Evolutionary conservation across 2,888 invertebrate genomes (phyloP), one percentile per base, ranked within the genome.

Genomic region (Rhamnusium bicolor): DNA sequence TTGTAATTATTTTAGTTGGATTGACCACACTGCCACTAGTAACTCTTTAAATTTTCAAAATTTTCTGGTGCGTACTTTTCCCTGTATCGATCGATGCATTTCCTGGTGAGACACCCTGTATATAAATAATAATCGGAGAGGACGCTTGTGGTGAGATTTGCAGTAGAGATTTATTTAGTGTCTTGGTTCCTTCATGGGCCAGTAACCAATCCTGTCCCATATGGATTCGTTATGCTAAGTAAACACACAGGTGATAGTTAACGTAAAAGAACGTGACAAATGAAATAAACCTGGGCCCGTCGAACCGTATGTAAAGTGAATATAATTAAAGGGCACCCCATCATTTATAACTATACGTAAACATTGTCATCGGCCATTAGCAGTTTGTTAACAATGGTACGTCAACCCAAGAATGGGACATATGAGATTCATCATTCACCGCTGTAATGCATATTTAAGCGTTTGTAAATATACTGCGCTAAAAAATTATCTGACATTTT

Each of bases 331-430:
- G 76, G 74, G 72, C 78, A 80, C 79, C 80, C 76, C 73, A 82
- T 82, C 85, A 86, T 86, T 86, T 84, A 85, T 85, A 85, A 84
- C 82, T 76, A 76, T 82, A 81, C 82, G 84, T 83, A 85, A 86
- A 86, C 84, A 85, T 77, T 85, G 85, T 85, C 85, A 85, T 81
- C 81, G 81, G 81, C 82, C 84, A 86, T 85, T 86, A 85, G 82
- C 84, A 86, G 83, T 83, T 84, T 85, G 85, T 85, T 86, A 85
- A 85, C 84, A 84, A 84, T 82, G 75, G 81, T 77, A 66, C 66
- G 78, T 77, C 74, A 75, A 75, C 70, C 72, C 62, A 77, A 71
- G 73, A 74, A 72, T 70, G 75, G 71, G 69, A 72, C 77, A 68
- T 73, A 70, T 72, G 72, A 76, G 72, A 79, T 79, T 79, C 77